A percentile compares a stretch with the other conserved stretches of the same genome.
These are phyloP conservation scores for Platichthys stellatus DNA, from an alignment of 2,113 vertebrate species.

Conservation along the genomic window DNA sequence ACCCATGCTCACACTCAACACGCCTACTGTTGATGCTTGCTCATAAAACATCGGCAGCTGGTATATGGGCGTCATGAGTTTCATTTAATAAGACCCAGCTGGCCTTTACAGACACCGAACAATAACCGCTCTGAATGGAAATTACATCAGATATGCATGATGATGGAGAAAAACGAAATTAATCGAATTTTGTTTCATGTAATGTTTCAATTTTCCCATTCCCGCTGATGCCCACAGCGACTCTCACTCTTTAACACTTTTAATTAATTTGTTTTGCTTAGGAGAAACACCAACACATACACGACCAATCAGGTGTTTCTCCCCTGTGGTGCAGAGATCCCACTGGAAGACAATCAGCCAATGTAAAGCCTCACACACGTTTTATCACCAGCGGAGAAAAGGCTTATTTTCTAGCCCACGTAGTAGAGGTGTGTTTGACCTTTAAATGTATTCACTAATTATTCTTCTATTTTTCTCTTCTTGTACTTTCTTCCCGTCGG, in stretches of 20 bases:
- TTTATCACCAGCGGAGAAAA: not conserved
- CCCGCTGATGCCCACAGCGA: constrained; percentile 30
- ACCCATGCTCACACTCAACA: not conserved
- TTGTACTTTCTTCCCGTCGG: not conserved
- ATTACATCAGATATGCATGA: constrained; percentile 17
- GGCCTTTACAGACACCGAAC: constrained; percentile 21
- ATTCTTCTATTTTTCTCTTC: not conserved
- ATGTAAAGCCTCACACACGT: constrained; percentile 9
- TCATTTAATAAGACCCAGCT: constrained; percentile 10
- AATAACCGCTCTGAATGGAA: not conserved
- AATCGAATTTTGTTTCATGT: constrained; percentile 15
- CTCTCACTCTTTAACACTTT: constrained; percentile 22
- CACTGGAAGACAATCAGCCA: constrained; percentile 22
- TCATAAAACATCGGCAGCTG: constrained; percentile 13
- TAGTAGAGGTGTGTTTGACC: not conserved
- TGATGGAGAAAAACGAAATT: constrained; percentile 5
- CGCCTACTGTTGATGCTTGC: not conserved
- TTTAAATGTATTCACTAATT: constrained; percentile 34
- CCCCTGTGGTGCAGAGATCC: constrained; percentile 29
- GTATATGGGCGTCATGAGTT: not conserved
- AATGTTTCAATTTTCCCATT: constrained; percentile 8
- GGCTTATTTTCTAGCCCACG: not conserved
- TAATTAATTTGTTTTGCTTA: constrained; percentile 51
- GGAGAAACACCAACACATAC: constrained; percentile 7
- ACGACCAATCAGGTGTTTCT: not conserved